Base-by-base conservation (phyloP, 2,113 vertebrate genomes). In the Lagopus leucura region DNA sequence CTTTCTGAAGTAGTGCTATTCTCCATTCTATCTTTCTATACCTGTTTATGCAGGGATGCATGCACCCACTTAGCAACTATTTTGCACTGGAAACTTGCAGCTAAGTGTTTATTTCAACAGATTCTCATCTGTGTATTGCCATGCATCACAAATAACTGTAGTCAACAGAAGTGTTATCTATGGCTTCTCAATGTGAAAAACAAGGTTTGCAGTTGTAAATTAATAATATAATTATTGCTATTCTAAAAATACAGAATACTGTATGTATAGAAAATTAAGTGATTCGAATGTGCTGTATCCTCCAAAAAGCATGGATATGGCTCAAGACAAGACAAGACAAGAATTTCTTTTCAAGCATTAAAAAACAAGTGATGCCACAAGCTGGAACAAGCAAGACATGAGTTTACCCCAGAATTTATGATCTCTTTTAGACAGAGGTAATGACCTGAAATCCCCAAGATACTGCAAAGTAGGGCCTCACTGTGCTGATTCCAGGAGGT, bases 401-500 rank as follows among this genome's bases (percentile, higher is more conserved):
- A 27, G 8, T 8, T 55, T 57, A 14, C 7, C 57, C 22, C 16
- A 3, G 8, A 21, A 48, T 2, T 14, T 32, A 7, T n/a, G 20
- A 17, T 47, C n/a, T 36, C 6, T 63, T 73, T 47, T 24, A 38
- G 67, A 34, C 3, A 84, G 52, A 61, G 22, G 71, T 52, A 32
- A 43, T 57, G 8, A 27, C 45, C 47, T 61, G 67, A 70, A 54
- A 48, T 42, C 10, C 5, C 9, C 9, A 42, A 83, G 24, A 22
- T 13, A 4, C 2, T 13, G 2, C 40, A 18, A 67, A 15, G 8
- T 22, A 25, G 13, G 21, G 7, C 20, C 48, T 11, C 24, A 48
- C 8, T 5, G 3, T 25, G 8, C 0, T 54, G 70, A 4, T 34
- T 36, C 67, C 5, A 21, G 18, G 45, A 25, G 7, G 40, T 20